Evolutionary conservation across 2,797 vertebrate genomes (phyloP), one percentile per base, ranked within the genome.

Genomic region (Manis pentadactyla): DNA sequence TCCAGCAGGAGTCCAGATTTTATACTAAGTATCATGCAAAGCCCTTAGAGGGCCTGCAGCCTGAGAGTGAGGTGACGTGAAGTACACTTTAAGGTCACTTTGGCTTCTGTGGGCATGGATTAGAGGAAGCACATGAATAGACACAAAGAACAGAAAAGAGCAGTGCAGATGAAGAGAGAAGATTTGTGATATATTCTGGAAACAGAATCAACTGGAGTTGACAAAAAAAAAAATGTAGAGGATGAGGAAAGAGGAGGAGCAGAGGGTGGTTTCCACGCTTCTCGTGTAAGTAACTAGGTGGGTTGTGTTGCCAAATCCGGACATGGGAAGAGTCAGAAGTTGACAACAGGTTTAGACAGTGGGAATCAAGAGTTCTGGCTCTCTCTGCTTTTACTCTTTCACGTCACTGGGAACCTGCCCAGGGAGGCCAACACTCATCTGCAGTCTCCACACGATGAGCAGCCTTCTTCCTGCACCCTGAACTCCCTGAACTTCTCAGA

Each of bases 51-150:
- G 81, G 53, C 64, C 84, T 94, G 64, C 78, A 73, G 90, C 31
- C 61, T 2, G 6, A 91, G 71, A 92, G 57, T 25, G 31, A 77
- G 57, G 87, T 93, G 94, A 97, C 95, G 92, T 90, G 81, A 94
- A 92, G 94, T 93, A 92, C 94, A 63, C 84, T 63, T 86, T 97
- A 95, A 96, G 93, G 85, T 95, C 49, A 63, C n/a, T 39, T 68
- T 68, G 83, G 92, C 86, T 87, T 79, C 75, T 42, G 46, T 25
- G 78, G 82, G 23, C 49, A 53, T 11, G 21, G 49, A 64, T 71
- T 37, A 90, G 63, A 69, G 15, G 64, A 25, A 86, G 25, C 53
- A 39, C 18, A 18, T 34, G 31, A 51, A 23, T 6, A n/a, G 63
- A 53, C 19, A 18, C 27, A 37, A 42, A 66, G 63, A 77, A 82